A percentile compares a stretch with the other conserved stretches of the same genome.
Evolutionary conservation across 1,140 invertebrate genomes (phyloP).

Genomic region (Dysdera silvatica): DNA sequence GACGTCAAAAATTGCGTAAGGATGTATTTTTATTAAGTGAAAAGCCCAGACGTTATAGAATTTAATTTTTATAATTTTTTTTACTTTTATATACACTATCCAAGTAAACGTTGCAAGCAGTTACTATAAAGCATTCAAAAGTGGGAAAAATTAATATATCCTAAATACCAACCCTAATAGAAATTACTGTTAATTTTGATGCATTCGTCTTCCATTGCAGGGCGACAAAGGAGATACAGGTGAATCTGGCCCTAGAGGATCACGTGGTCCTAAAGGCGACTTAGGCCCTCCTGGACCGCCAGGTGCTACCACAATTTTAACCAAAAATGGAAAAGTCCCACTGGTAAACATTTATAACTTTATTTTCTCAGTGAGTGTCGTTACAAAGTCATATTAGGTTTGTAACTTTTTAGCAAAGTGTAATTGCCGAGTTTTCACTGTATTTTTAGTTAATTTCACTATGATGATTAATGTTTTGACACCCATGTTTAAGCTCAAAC

Average conservation of each 20-base stretch:
- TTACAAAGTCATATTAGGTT: neutral
- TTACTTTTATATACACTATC: neutral
- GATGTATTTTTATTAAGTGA: too few species aligned
- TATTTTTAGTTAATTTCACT: too few species aligned
- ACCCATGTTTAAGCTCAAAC: too few species aligned
- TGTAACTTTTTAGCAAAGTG: neutral
- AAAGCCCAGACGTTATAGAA: too few species aligned
- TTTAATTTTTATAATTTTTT: neutral
- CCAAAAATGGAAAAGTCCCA: neutral
- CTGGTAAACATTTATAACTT: constrained; percentile 1
- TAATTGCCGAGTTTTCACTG: too few species aligned
- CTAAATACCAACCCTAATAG: neutral
- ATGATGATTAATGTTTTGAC: too few species aligned
- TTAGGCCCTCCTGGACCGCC: constrained; percentile 15
- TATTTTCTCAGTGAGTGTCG: neutral
- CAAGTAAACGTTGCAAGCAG: too few species aligned
- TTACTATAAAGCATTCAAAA: too few species aligned
- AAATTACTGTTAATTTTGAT: neutral
- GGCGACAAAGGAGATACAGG: constrained; percentile 11
- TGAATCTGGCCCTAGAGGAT: neutral
- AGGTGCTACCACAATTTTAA: constrained; percentile 6
- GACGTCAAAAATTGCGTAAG: too few species aligned
- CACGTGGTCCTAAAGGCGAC: constrained; percentile 7
- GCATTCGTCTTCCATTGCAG: neutral
- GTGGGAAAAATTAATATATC: too few species aligned